Conservation (phyloP, 2,888 invertebrate genomes). For the Macroteleia sp. region DNA sequence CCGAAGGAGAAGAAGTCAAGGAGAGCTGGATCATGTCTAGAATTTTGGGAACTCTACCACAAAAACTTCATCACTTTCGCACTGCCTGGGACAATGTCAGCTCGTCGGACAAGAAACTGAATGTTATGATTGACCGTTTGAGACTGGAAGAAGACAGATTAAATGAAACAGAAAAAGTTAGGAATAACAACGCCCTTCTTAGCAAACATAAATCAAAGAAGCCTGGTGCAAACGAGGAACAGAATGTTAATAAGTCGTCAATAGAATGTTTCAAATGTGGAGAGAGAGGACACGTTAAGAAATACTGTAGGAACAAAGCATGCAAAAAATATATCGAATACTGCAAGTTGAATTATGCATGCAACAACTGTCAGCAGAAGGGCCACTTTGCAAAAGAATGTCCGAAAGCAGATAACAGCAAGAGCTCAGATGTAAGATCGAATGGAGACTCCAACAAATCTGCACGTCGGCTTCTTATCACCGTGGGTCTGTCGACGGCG, state of each 20-base stretch:
- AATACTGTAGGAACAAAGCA: neutral
- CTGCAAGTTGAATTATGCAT: neutral
- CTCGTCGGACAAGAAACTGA: neutral
- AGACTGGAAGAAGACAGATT: too few relatives aligned
- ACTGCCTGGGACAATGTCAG: neutral
- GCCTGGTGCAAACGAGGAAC: too few relatives aligned
- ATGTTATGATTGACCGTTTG: neutral
- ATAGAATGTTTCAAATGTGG: neutral
- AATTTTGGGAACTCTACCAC: neutral
- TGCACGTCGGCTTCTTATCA: conserved; percentile 2
- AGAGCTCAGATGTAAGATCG: neutral
- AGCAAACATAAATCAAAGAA: too few relatives aligned
- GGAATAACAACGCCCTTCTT: too few relatives aligned
- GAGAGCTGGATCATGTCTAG: neutral
- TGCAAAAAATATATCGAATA: conserved; percentile 1
- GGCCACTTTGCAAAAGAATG: conserved; percentile 33
- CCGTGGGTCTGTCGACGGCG: conserved; percentile 4
- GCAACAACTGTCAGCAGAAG: neutral
- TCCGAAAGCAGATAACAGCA: neutral
- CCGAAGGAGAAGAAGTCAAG: neutral
- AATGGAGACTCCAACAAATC: neutral
- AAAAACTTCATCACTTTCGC: neutral
- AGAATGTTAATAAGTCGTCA: too few relatives aligned
- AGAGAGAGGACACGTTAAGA: neutral
- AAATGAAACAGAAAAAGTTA: too few relatives aligned